Evolutionary conservation across 2,888 invertebrate genomes (phyloP), one percentile per base, ranked within the genome.

Genomic region (Aspidiotus destructor): DNA sequence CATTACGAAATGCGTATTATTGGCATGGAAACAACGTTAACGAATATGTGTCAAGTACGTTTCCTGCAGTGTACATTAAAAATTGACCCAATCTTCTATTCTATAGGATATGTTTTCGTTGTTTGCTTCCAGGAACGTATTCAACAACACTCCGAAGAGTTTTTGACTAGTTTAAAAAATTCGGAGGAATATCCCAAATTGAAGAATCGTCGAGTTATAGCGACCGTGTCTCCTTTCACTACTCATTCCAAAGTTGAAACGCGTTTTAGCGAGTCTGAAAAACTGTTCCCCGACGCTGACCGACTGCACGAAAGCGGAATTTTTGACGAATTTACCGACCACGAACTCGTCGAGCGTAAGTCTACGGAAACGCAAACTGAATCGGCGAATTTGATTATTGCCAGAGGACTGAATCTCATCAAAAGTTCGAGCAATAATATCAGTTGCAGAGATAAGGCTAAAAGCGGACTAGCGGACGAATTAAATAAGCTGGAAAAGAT

Each of bases 221-320:
- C 75, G 28, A 74, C 74, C 65, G 74, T 75, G 28, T 72, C 74
- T 28, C 75, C 75, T 28, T 75, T 74, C 70, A 74, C 72, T 8
- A 72, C 71, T 42, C 70, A 69, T 16, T 75, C 13, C 75, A 75
- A 72, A 75, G 75, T 60, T 75, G 76, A 41, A 74, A 75, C 60
- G 75, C 53, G 54, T 41, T 41, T 53, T 16, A 41, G 53, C 41
- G 61, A 61, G n/a, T 16, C 28, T 76, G 85, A 81, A 74, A 83
- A 83, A 74, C 85, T 52, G 72, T 74, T 73, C 73, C 76, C 70
- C 69, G 73, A 73, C 40, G 69, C 76, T 72, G 83, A 80, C 74
- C 79, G 84, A 74, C 78, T 87, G 41, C 86, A 86, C 74, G 87
- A 87, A 75, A 87, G 87, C 74, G 87, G 87, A 41, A 87, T 87